Evolutionary conservation across 2,888 invertebrate species (phyloP).

Genomic region (Caprella mutica): DNA sequence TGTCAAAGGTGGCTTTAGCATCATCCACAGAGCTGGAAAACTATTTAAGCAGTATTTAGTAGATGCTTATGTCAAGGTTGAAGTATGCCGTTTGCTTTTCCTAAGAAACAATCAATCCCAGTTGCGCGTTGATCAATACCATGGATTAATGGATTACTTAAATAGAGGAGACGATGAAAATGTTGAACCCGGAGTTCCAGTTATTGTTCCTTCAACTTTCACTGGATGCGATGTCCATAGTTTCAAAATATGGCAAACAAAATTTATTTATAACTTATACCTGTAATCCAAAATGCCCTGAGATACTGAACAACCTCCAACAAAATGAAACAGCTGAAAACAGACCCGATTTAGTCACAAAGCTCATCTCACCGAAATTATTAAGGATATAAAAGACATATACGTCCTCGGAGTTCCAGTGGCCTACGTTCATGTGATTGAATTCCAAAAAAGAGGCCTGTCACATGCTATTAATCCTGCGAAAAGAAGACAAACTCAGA

Average conservation of each 20-base stretch:
- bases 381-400: conserved; percentile 34
- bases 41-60: neutral
- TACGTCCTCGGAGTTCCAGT: conserved; percentile 14
- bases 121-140: neutral
- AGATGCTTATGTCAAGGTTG: neutral
- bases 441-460: conserved; percentile 36
- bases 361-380: conserved; percentile 39
- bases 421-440: conserved; percentile 31
- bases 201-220: conserved; percentile 9
- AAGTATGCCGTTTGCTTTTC: neutral
- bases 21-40: neutral
- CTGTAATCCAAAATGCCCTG: conserved; percentile 42
- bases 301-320: conserved; percentile 36
- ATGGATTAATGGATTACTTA: neutral
- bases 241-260: conserved; percentile 41
- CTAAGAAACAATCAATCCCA: neutral
- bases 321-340: conserved; percentile 36
- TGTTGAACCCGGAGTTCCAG: neutral
- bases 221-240: conserved; percentile 42
- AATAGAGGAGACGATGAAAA: neutral
- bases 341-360: conserved; percentile 40
- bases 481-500: neutral
- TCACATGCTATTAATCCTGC: neutral
- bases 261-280: conserved; percentile 43
- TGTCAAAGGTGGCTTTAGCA: neutral